Evolutionary conservation across 2,888 invertebrate species (phyloP).

Genomic region (Flabesymbios commensalis): DNA sequence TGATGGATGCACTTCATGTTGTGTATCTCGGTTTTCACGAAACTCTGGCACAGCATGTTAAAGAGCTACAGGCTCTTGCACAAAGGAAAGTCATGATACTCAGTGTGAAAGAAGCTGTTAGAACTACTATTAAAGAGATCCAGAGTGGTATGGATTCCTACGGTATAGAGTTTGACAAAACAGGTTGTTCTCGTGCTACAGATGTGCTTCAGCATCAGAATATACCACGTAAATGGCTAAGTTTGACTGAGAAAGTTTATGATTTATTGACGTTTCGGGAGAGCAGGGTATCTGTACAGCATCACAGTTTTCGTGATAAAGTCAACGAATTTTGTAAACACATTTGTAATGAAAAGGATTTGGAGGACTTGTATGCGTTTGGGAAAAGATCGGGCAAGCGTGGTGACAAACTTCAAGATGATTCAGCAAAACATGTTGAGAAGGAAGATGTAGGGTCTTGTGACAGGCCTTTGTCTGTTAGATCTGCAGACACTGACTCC

Average conservation of each 20-base stretch:
- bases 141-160: conserved; percentile 22
- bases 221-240: conserved; percentile 45
- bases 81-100: conserved; percentile 45
- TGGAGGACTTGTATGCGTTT: background rate
- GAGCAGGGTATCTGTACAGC: conserved; percentile 8
- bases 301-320: conserved; percentile 25
- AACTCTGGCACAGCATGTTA: conserved; percentile 23
- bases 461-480: too few species aligned
- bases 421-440: too few species aligned
- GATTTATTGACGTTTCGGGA: conserved; percentile 21
- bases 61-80: conserved; percentile 38
- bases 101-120: conserved; percentile 49
- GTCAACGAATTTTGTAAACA: conserved; percentile 26
- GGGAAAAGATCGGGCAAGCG: background rate
- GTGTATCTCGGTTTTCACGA: conserved; percentile 42
- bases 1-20: conserved; percentile 41
- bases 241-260: conserved; percentile 45
- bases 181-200: conserved; percentile 28
- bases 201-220: conserved; percentile 34
- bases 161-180: conserved; percentile 23
- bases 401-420: too few species aligned
- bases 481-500: too few species aligned
- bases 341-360: conserved; percentile 13
- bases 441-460: too few species aligned
- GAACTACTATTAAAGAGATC: conserved; percentile 24